phyloP scores from a whole-genome alignment of 2,888 invertebrate genomes.

The Mesorhabditis sp. region DNA sequence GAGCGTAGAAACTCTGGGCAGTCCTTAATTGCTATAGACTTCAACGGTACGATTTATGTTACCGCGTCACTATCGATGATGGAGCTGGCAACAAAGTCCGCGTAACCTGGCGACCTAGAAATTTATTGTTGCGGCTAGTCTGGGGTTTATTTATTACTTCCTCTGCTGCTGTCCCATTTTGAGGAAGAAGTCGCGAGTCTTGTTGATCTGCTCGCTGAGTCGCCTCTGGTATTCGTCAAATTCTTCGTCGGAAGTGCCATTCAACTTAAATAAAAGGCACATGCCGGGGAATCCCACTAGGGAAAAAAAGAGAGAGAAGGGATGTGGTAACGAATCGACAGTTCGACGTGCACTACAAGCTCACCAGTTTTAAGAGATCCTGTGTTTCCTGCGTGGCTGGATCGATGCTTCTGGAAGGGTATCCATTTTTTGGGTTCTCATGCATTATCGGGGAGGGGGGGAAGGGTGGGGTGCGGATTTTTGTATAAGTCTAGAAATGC shows the following conservation, averaged over 20 bases:
- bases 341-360: no score
- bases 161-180: conserved; percentile 1
- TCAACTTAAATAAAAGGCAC: background rate
- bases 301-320: no score
- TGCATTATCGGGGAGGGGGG: no score
- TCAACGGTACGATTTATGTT: background rate
- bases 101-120: conserved; percentile 2
- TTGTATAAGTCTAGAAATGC: no score
- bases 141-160: background rate
- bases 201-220: background rate
- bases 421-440: no score
- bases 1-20: background rate
- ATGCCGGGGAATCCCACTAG: no score
- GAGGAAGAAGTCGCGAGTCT: conserved; percentile 2
- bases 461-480: no score
- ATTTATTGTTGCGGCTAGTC: background rate
- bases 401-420: no score
- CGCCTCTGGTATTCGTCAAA: background rate
- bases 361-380: no score
- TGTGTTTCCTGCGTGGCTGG: no score
- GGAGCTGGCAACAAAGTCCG: background rate
- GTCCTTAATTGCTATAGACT: background rate
- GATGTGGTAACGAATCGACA: no score
- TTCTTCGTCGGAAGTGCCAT: background rate
- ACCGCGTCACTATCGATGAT: background rate